Percentiles rank a stretch among this genome's conserved stretches.
phyloP scores from a whole-genome alignment of 1,140 invertebrate genomes.

The Mya arenaria region DNA sequence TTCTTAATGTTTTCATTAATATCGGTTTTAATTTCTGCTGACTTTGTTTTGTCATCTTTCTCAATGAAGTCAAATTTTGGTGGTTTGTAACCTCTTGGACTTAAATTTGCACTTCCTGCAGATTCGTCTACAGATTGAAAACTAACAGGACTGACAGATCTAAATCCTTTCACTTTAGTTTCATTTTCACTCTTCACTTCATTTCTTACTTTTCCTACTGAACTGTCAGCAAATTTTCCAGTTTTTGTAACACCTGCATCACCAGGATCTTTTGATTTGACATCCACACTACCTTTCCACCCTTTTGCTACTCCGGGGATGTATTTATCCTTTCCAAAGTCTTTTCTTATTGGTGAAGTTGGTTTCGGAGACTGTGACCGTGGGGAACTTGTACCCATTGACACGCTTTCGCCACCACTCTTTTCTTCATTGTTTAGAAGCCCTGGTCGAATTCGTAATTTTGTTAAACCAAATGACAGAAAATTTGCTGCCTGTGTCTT shows the following conservation, averaged over 20 bases:
- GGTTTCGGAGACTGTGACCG: background rate
- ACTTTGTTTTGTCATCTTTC: conserved; percentile 7
- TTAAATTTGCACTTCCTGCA: conserved; percentile 21
- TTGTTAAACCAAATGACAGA: conserved; percentile 48
- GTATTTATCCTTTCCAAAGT: conserved; percentile 8
- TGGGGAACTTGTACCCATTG: conserved; percentile 23
- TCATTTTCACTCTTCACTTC: conserved; percentile 12
- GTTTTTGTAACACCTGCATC: background rate
- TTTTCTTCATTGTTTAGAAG: background rate
- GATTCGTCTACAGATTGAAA: conserved; percentile 33
- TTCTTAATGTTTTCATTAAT: conserved; percentile 53
- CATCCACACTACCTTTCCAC: conserved; percentile 19
- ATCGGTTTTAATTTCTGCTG: conserved; percentile 14
- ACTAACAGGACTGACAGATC: conserved; percentile 42
- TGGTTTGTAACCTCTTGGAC: conserved; percentile 19
- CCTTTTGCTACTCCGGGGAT: conserved; percentile 41
- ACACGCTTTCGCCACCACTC: conserved; percentile 14
- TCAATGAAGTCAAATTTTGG: background rate
- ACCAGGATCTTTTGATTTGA: background rate
- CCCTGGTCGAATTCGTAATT: conserved; percentile 36
- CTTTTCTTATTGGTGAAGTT: background rate
- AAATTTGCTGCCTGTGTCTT: conserved; percentile 13
- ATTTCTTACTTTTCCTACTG: conserved; percentile 23
- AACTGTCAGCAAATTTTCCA: conserved; percentile 30
- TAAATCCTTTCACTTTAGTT: conserved; percentile 30